Evolutionary conservation across 2,888 invertebrate genomes (phyloP).

Genomic region (Sphinx pinastri): DNA sequence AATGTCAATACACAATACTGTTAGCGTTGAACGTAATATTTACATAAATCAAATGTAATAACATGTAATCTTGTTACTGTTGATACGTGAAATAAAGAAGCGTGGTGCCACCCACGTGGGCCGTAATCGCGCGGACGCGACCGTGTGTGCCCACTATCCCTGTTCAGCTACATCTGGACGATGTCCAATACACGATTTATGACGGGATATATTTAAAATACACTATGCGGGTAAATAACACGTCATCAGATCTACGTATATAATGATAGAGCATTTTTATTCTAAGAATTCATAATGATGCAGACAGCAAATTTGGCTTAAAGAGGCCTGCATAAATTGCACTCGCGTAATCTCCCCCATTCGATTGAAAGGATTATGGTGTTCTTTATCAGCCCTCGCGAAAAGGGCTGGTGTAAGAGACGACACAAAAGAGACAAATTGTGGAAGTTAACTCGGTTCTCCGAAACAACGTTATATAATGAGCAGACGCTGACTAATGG

Average conservation of each 20-base stretch:
- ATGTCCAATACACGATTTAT: conserved; percentile 71
- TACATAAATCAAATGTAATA: conserved; percentile 37
- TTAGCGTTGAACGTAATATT: not conserved
- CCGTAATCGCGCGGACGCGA: conserved; percentile 51
- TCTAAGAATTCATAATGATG: conserved; percentile 26
- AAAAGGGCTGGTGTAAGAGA: conserved; percentile 19
- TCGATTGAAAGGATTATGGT: conserved; percentile 73
- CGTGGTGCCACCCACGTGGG: conserved; percentile 57
- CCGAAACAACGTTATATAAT: conserved; percentile 15
- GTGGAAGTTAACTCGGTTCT: conserved; percentile 49
- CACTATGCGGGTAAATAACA: conserved; percentile 51
- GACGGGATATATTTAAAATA: conserved; percentile 72
- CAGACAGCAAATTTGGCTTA: conserved; percentile 39
- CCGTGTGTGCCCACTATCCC: conserved; percentile 31
- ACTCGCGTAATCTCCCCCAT: conserved; percentile 58
- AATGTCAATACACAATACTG: too few species aligned
- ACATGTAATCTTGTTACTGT: conserved; percentile 54
- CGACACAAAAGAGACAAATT: conserved; percentile 60
- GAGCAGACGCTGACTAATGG: conserved; percentile 12
- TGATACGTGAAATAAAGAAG: conserved; percentile 42
- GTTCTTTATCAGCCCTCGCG: conserved; percentile 64
- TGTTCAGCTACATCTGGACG: conserved; percentile 56
- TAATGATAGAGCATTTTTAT: conserved; percentile 48
- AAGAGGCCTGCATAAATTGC: conserved; percentile 59
- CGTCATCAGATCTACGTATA: conserved; percentile 54